Evolutionary conservation across 2,797 vertebrate species (phyloP).

Genomic region (Alca torda): DNA sequence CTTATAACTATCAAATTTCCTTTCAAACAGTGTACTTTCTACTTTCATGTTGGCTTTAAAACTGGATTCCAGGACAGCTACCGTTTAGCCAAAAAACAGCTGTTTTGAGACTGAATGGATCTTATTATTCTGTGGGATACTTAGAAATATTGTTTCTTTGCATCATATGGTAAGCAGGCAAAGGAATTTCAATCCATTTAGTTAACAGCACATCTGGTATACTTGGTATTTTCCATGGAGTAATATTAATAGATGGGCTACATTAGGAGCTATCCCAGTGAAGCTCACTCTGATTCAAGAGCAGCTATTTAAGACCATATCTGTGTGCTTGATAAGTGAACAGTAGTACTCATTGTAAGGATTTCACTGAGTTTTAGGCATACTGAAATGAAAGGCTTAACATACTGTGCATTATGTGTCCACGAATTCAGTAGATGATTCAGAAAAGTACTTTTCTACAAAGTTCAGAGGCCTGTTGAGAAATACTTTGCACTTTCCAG

Average conservation of each 20-base stretch:
- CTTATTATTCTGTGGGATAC: not conserved
- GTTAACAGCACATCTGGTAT: not conserved
- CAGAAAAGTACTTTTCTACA: not conserved
- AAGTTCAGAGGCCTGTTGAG: not conserved
- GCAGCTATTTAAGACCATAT: not conserved
- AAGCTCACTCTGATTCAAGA: not conserved
- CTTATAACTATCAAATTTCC: not conserved
- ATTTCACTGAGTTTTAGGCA: not conserved
- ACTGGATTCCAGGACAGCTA: not conserved
- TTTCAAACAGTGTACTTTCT: not conserved
- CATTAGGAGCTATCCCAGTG: not conserved
- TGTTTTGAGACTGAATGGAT: not conserved
- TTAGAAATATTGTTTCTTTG: not conserved
- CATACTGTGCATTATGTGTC: not conserved
- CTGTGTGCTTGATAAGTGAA: not conserved
- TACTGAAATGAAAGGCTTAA: not conserved
- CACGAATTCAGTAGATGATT: not conserved
- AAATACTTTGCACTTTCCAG: not conserved
- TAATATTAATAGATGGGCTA: not conserved
- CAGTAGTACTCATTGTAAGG: not conserved
- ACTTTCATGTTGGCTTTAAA: not conserved
- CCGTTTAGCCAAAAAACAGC: not conserved
- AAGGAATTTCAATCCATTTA: not conserved
- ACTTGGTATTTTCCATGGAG: not conserved
- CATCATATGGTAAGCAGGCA: not conserved